These are phyloP conservation scores for Hirtodrosophila histrioides DNA, from an alignment of 2,888 invertebrate species.

Conservation along the genomic window DNA sequence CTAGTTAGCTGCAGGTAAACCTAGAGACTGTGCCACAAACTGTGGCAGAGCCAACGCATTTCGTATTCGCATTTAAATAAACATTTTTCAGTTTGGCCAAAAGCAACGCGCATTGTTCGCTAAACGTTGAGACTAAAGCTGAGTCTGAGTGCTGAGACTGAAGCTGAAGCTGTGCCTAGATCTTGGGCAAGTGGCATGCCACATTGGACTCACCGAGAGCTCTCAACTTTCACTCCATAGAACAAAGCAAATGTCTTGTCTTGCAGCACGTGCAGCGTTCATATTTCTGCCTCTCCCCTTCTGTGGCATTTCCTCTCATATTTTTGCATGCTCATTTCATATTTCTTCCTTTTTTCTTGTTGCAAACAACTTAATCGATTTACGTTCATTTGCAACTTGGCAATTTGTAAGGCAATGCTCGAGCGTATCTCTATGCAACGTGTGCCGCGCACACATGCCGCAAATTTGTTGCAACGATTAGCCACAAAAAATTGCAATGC, in stretches of 20 bases:
- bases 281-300: too few species aligned
- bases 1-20: conserved; percentile 63
- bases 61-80: conserved; percentile 74
- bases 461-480: conserved; percentile 78
- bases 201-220: neutral
- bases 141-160: neutral
- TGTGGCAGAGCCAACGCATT: conserved; percentile 58
- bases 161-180: conserved; percentile 11
- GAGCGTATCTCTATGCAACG: conserved; percentile 36
- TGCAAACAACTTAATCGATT: conserved; percentile 76
- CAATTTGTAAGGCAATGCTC: conserved; percentile 69
- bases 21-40: conserved; percentile 10
- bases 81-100: conserved; percentile 64
- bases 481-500: conserved; percentile 62
- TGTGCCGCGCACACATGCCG: conserved; percentile 45
- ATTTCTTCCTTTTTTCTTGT: conserved; percentile 39
- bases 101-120: conserved; percentile 62
- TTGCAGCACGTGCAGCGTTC: conserved; percentile 62
- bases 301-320: conserved; percentile 27
- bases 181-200: conserved; percentile 49
- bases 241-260: conserved; percentile 62
- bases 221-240: conserved; percentile 62
- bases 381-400: conserved; percentile 68
- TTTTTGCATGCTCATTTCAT: conserved; percentile 76
- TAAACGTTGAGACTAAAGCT: conserved; percentile 37